These are phyloP conservation scores for Peromyscus californicus DNA, from an alignment of 2,113 vertebrate species.

Conservation along the genomic window DNA sequence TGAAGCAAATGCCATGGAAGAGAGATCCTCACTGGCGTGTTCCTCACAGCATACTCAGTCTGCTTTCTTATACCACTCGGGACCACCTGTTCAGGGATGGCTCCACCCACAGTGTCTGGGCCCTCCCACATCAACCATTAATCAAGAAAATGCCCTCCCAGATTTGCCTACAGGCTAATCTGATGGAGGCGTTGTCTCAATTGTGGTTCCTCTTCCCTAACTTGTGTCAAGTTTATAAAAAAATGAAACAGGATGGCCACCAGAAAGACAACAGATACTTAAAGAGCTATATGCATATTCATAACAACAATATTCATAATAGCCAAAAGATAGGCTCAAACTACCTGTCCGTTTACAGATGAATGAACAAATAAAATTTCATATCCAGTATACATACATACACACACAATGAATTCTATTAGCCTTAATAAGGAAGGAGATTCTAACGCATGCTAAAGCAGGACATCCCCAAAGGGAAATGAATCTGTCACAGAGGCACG, in stretches of 20 bases:
- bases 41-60: neutral
- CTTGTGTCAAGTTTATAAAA: neutral
- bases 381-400: neutral
- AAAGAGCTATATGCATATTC: neutral
- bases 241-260: neutral
- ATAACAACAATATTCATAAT: neutral
- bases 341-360: neutral
- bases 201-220: neutral
- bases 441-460: neutral
- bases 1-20: neutral
- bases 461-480: neutral
- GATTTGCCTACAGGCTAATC: neutral
- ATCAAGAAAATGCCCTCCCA: neutral
- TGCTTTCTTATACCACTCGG: neutral
- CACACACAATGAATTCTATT: neutral
- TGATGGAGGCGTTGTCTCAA: neutral
- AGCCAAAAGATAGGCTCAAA: neutral
- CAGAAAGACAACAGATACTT: neutral
- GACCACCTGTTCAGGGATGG: neutral
- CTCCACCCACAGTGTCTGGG: neutral
- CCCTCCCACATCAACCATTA: neutral
- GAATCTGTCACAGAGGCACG: neutral
- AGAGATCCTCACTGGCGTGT: neutral
- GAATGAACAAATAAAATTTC: neutral
- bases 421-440: neutral